Base-by-base conservation (phyloP, 2,888 invertebrate species). In the Pyrocoelia pectoralis region DNA sequence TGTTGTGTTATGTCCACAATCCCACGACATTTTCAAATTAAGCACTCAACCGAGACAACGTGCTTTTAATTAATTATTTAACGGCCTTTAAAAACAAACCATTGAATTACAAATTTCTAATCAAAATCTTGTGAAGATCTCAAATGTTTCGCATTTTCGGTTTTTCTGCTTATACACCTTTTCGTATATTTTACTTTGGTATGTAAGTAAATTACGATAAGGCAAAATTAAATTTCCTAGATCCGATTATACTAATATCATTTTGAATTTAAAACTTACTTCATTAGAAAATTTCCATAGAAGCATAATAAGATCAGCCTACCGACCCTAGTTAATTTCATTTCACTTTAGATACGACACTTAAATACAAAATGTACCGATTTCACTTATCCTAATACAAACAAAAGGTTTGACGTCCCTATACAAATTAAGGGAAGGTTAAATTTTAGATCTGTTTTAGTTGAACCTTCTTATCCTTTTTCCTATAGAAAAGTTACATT, bases 151-250 rank as follows among this genome's bases (percentile, higher is more conserved):
- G 9, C 33, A 24, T 10, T 33, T 33, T 33, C 33, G 10, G 9
- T 33, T 33, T 33, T 8, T 33, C 33, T 2, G 33, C 33, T 6
- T 3, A 3, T 6, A 3, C 6, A 24, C 24, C 24, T 24, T 24
- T 24, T 24, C 3, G 24, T 24, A 24, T 24, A 24, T 33, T 8
- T n/a, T n/a, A n/a, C 33, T 33, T 33, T 33, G 9, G 33, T 33
- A 33, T 33, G 2, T 33, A 33, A 3, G 10, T 33, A 33, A 33
- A 33, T 33, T 33, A 8, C 8, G 33, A 33, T 33, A 33, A 33
- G 33, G n/a, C 33, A 33, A 33, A n/a, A 33, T 33, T 33, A 33
- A 33, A 33, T 33, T 33, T n/a, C 33, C n/a, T 33, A 33, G 33
- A 33, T 33, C 33, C 33, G 33, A 33, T 33, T 33, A 33, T 33